phyloP scores from a whole-genome alignment of 2,888 invertebrate species.

The Crioceris asparagi region DNA sequence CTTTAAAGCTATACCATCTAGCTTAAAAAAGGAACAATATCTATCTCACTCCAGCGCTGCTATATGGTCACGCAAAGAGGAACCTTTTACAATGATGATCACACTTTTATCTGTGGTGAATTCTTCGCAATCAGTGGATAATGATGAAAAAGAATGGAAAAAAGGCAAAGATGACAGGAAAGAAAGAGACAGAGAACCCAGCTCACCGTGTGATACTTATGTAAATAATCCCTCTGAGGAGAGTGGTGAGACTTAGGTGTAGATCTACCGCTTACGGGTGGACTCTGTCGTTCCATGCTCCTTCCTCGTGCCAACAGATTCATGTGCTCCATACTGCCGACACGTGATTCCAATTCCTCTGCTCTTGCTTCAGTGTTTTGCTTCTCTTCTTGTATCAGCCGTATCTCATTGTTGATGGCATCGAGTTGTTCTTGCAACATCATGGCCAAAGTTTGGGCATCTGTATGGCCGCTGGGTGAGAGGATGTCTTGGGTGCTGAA shows the following conservation, averaged over 20 bases:
- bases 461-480: conserved; percentile 58
- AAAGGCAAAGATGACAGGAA: conserved; percentile 3
- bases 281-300: conserved; percentile 61
- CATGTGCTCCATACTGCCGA: conserved; percentile 92
- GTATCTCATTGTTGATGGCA: conserved; percentile 99
- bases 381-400: conserved; percentile 47
- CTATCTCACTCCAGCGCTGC: neutral
- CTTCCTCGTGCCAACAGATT: conserved; percentile 67
- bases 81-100: conserved; percentile 9
- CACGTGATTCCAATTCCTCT: conserved; percentile 92
- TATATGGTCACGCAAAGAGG: no score
- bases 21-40: neutral
- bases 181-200: conserved; percentile 8
- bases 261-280: conserved; percentile 82
- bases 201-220: conserved; percentile 94
- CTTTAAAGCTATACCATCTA: neutral
- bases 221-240: conserved; percentile 72
- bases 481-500: conserved; percentile 62
- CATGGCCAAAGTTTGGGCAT: conserved; percentile 94
- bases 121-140: conserved; percentile 8
- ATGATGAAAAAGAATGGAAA: conserved; percentile 6
- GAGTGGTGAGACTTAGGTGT: conserved; percentile 72
- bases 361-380: conserved; percentile 94
- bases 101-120: conserved; percentile 13
- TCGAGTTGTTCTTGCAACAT: conserved; percentile 99